These are phyloP conservation scores for Sebastes schlegelii DNA, from an alignment of 2,113 vertebrate genomes.

Conservation along the genomic window DNA sequence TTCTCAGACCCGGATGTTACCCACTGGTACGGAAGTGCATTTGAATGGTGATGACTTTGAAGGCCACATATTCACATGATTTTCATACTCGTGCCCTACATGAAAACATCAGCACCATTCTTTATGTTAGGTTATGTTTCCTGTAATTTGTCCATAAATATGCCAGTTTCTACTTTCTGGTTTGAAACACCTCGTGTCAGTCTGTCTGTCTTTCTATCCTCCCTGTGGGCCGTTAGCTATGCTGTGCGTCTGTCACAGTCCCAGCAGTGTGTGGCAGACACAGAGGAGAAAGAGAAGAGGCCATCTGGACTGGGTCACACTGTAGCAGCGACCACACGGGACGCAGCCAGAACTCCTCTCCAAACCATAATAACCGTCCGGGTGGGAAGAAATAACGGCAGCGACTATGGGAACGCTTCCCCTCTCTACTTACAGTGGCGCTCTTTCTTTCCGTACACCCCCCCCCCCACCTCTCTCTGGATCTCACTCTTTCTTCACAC, in stretches of 20 bases:
- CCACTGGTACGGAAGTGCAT: background rate
- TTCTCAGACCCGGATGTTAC: too few relatives aligned
- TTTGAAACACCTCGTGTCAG: constrained; percentile 38
- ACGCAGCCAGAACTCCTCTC: constrained; percentile 65
- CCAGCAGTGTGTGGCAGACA: constrained; percentile 49
- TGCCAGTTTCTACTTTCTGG: background rate
- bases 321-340: constrained; percentile 68
- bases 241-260: constrained; percentile 64
- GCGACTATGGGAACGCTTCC: constrained; percentile 66
- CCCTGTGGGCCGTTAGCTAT: constrained; percentile 54
- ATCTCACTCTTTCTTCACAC: constrained; percentile 63
- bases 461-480: constrained; percentile 27
- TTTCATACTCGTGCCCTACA: background rate
- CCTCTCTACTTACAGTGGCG: constrained; percentile 50
- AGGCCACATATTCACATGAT: background rate
- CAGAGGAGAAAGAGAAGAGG: constrained; percentile 60
- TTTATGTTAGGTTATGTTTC: background rate
- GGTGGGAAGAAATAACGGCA: constrained; percentile 64
- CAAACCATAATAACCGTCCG: constrained; percentile 58
- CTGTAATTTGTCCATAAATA: background rate
- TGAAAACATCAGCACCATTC: background rate
- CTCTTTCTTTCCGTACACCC: constrained; percentile 49
- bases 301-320: constrained; percentile 80
- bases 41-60: background rate
- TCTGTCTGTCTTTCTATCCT: constrained; percentile 44